Evolutionary conservation across 2,888 invertebrate genomes (phyloP).

Genomic region (Gryllus longicercus): DNA sequence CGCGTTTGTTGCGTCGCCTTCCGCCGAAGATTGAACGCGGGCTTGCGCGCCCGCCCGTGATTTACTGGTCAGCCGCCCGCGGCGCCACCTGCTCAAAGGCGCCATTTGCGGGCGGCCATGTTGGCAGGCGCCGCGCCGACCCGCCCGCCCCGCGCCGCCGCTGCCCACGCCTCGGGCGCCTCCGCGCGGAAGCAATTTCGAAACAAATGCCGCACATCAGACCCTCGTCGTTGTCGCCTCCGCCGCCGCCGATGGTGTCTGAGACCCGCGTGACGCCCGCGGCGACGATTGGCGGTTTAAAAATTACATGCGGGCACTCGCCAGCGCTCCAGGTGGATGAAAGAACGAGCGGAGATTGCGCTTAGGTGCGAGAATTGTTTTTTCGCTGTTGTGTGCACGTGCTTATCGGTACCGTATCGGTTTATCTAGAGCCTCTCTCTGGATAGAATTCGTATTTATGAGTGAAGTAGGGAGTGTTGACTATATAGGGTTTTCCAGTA

Average conservation of each 20-base stretch:
- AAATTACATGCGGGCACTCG: background rate
- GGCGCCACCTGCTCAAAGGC: slow-evolving; percentile 18
- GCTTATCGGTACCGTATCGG: no score
- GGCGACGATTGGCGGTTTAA: background rate
- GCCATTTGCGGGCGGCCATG: background rate
- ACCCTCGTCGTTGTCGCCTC: background rate
- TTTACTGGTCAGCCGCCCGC: slow-evolving; percentile 20
- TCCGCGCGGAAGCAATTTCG: background rate
- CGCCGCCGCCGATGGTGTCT: background rate
- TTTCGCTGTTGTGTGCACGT: no score
- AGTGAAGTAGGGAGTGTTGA: no score
- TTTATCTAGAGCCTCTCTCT: no score
- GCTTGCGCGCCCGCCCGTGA: background rate
- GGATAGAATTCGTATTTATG: no score
- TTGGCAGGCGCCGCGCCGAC: background rate
- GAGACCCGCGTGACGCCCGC: background rate
- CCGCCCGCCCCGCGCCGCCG: background rate
- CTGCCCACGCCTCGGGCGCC: background rate
- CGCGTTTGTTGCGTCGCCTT: background rate
- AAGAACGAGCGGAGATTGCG: no score
- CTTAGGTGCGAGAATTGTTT: no score
- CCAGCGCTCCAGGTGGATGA: no score
- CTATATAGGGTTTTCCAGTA: no score
- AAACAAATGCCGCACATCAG: background rate
- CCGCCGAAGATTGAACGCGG: slow-evolving; percentile 19